phyloP scores from a whole-genome alignment of 2,797 vertebrate species.

The Pitangus sulphuratus region DNA sequence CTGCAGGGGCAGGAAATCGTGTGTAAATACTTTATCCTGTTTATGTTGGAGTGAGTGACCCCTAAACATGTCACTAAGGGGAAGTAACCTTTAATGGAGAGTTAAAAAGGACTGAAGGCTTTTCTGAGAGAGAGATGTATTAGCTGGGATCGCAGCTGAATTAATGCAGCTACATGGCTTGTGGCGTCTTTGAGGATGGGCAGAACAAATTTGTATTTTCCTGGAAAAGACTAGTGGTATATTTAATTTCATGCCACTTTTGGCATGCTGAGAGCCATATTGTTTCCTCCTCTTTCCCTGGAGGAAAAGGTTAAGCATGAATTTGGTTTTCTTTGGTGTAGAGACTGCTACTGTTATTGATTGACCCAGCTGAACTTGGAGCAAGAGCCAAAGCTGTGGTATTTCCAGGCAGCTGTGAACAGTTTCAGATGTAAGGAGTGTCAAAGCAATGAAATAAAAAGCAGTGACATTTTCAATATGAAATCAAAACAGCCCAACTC shows the following conservation, averaged over 20 bases:
- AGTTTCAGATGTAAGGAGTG: constrained; percentile 21
- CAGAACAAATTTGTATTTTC: constrained; percentile 52
- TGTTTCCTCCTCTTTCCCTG: constrained; percentile 31
- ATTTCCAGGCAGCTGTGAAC: constrained; percentile 46
- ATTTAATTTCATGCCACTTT: constrained; percentile 44
- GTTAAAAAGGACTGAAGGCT: not conserved
- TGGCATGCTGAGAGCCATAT: not conserved
- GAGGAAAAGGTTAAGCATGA: not conserved
- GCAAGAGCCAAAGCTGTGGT: constrained; percentile 34
- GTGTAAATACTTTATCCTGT: not conserved
- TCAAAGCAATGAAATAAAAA: constrained; percentile 56
- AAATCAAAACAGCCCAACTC: constrained; percentile 53
- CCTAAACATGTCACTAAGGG: not conserved
- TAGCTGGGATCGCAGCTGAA: not conserved
- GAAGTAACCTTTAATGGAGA: not conserved
- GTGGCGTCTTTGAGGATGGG: constrained; percentile 17
- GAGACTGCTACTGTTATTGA: constrained; percentile 1
- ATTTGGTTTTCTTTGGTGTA: constrained; percentile 41
- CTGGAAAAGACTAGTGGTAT: constrained; percentile 28
- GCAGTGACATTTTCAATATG: constrained; percentile 55
- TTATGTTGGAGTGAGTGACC: not conserved
- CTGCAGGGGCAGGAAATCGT: not conserved
- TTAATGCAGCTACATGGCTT: constrained; percentile 38
- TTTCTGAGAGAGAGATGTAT: not conserved
- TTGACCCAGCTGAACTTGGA: constrained; percentile 37